Evolutionary conservation across 2,113 vertebrate species (phyloP).

Genomic region (Pelmatolapia mariae): DNA sequence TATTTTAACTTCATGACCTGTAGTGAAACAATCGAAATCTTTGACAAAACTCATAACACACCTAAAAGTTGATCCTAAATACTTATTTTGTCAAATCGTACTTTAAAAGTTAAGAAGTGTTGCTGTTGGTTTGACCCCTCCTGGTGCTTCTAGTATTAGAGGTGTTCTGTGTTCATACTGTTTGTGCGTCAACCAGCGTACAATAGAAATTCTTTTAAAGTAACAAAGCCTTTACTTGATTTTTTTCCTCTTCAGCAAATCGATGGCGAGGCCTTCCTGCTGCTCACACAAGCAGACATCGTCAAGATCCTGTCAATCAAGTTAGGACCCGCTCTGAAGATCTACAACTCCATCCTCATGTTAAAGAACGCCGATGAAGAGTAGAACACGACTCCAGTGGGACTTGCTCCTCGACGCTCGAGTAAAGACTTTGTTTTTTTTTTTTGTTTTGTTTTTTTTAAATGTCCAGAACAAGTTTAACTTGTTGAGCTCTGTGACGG

Average conservation of each 20-base stretch:
- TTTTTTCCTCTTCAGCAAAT: constrained; percentile 76
- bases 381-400: not conserved
- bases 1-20: not conserved
- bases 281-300: constrained; percentile 88
- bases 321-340: constrained; percentile 88
- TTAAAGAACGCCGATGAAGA: constrained; percentile 84
- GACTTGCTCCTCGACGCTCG: not conserved
- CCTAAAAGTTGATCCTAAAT: not conserved
- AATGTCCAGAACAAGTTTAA: not conserved
- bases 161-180: not conserved
- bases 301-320: constrained; percentile 91
- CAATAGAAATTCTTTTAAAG: not conserved
- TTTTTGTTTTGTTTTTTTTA: not conserved
- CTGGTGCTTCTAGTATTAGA: not conserved
- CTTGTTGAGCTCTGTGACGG: not conserved
- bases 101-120: not conserved
- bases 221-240: not conserved
- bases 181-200: not conserved
- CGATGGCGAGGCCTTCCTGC: constrained; percentile 88
- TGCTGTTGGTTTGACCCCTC: not conserved
- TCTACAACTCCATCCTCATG: constrained; percentile 90
- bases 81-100: not conserved
- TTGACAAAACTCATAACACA: not conserved
- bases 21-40: not conserved
- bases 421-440: not conserved